Percentiles rank a stretch among this genome's conserved stretches.
Conservation (phyloP, 2,888 invertebrate species). For the Drosophila helvetica region DNA sequence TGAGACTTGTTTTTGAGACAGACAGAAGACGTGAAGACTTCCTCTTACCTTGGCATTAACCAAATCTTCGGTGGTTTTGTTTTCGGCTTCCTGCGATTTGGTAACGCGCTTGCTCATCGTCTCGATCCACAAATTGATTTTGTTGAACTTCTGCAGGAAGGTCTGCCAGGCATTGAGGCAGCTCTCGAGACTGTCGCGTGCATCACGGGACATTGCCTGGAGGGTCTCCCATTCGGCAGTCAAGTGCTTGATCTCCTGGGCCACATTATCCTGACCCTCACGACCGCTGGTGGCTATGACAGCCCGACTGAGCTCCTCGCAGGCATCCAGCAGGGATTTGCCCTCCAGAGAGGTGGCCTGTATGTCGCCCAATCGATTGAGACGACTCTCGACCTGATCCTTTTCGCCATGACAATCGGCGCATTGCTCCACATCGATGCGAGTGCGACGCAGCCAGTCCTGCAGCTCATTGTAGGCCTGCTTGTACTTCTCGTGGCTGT, state of each 20-base stretch:
- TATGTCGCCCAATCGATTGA: slow-evolving; percentile 89
- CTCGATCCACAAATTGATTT: slow-evolving; percentile 90
- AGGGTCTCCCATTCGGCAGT: slow-evolving; percentile 93
- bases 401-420: slow-evolving; percentile 95
- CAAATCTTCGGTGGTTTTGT: slow-evolving; percentile 91
- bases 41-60: slow-evolving; percentile 88
- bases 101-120: slow-evolving; percentile 88
- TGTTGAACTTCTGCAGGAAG: slow-evolving; percentile 89
- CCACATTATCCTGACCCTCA: slow-evolving; percentile 92
- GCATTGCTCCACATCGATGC: slow-evolving; percentile 92
- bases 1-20: slow-evolving; percentile 55
- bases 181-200: slow-evolving; percentile 89
- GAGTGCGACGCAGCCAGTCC: slow-evolving; percentile 93
- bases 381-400: slow-evolving; percentile 90
- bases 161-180: slow-evolving; percentile 93
- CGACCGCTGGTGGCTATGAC: slow-evolving; percentile 91
- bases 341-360: slow-evolving; percentile 89
- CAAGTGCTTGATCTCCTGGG: slow-evolving; percentile 91
- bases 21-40: slow-evolving; percentile 45
- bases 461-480: slow-evolving; percentile 91
- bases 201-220: slow-evolving; percentile 90
- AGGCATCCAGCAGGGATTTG: slow-evolving; percentile 89
- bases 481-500: slow-evolving; percentile 94
- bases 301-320: slow-evolving; percentile 89
- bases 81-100: slow-evolving; percentile 88